phyloP scores from a whole-genome alignment of 1,140 invertebrate species.

The Drosophila ambigua region DNA sequence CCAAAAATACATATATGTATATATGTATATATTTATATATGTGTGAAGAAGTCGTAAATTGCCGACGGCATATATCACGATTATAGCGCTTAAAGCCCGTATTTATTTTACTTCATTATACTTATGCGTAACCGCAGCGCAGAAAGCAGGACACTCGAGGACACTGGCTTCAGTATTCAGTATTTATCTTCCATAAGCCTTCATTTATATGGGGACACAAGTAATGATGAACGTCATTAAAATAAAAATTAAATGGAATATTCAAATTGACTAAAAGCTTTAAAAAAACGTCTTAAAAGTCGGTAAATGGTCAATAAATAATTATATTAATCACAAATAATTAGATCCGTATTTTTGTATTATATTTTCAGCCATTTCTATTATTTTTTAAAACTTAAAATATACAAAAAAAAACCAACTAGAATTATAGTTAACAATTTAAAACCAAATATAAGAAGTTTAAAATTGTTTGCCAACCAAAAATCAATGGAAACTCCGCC shows the following conservation, averaged over 20 bases:
- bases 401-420: too few relatives aligned
- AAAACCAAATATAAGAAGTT: too few relatives aligned
- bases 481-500: constrained; percentile 24
- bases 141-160: too few relatives aligned
- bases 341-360: too few relatives aligned
- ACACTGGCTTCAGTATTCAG: constrained; percentile 12
- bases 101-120: constrained; percentile 80
- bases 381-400: too few relatives aligned
- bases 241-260: too few relatives aligned
- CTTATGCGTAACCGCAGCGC: constrained; percentile 13
- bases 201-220: constrained; percentile 19
- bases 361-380: too few relatives aligned
- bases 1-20: constrained; percentile 29
- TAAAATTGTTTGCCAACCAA: neutral
- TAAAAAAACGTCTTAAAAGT: too few relatives aligned
- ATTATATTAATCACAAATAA: too few relatives aligned
- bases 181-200: constrained; percentile 11
- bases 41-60: constrained; percentile 67
- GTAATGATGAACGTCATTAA: neutral
- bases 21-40: constrained; percentile 5
- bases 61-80: constrained; percentile 75
- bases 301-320: too few relatives aligned
- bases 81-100: constrained; percentile 66
- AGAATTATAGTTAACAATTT: too few relatives aligned
- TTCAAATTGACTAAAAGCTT: too few relatives aligned